phyloP scores from a whole-genome alignment of 2,113 vertebrate species.

The Bolborhynchus lineola region DNA sequence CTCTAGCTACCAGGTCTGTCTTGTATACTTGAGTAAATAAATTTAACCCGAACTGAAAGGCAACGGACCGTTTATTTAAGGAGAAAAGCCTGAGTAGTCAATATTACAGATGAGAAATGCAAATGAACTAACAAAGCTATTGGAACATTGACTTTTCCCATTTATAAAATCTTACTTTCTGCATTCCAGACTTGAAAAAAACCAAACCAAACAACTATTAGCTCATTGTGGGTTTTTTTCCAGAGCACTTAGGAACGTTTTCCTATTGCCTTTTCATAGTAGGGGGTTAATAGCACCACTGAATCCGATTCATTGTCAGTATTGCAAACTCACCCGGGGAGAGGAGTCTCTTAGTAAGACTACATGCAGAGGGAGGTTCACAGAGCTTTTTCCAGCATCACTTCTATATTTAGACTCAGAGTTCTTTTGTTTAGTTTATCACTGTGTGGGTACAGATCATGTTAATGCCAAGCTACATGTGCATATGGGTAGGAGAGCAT shows the following conservation, averaged over 20 bases:
- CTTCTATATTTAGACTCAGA: background rate
- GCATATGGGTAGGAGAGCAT: slow-evolving; percentile 25
- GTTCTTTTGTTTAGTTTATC: background rate
- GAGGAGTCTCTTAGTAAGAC: background rate
- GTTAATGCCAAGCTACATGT: background rate
- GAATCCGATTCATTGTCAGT: background rate
- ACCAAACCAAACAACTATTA: background rate
- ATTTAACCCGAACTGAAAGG: background rate
- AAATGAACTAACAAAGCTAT: background rate
- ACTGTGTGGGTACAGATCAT: background rate
- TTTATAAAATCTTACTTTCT: background rate
- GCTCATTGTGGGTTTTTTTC: background rate
- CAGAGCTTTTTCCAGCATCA: background rate
- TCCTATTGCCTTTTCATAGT: background rate
- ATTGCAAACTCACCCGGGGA: background rate
- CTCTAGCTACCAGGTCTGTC: background rate
- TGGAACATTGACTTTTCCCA: background rate
- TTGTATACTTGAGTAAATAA: background rate
- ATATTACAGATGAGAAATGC: background rate
- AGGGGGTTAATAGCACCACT: background rate
- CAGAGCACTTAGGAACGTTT: background rate
- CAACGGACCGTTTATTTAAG: background rate
- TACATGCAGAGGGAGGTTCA: background rate
- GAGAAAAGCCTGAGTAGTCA: background rate
- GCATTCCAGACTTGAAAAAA: background rate